Conservation (phyloP, 2,797 vertebrate genomes). For the Acrossocheilus fasciatus region DNA sequence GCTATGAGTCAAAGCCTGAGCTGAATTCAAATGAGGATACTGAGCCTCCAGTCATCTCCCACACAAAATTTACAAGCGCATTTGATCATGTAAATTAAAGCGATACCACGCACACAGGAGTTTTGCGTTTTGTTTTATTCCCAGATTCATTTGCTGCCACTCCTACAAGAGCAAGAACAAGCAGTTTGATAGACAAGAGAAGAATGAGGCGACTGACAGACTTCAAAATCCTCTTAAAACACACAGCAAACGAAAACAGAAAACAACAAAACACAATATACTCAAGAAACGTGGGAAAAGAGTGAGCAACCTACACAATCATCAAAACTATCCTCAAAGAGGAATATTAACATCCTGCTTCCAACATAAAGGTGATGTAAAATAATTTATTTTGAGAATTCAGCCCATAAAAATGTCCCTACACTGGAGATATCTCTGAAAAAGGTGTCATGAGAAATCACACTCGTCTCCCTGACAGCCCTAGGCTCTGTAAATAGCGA, state of each 20-base stretch:
- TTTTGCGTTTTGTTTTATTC: conserved; percentile 23
- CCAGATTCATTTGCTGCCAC: conserved; percentile 3
- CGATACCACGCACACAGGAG: background rate
- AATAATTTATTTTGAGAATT: background rate
- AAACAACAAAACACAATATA: too few relatives aligned
- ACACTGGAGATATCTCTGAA: background rate
- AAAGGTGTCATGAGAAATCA: background rate
- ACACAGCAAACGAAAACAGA: background rate
- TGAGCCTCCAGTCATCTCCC: conserved; percentile 29
- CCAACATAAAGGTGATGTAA: background rate
- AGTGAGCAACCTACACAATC: background rate
- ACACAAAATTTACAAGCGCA: conserved; percentile 31
- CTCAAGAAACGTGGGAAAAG: background rate
- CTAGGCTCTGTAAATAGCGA: background rate
- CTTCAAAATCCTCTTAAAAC: conserved; percentile 16
- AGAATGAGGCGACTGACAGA: background rate
- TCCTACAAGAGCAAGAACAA: conserved; percentile 8
- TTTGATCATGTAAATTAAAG: conserved; percentile 51
- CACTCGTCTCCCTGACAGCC: background rate
- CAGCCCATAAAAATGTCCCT: background rate
- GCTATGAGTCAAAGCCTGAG: conserved; percentile 21
- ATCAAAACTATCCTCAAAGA: background rate
- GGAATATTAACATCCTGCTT: background rate
- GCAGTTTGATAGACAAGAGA: conserved; percentile 10
- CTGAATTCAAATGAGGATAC: conserved; percentile 38